Percentiles rank a stretch among this genome's conserved stretches.
These are phyloP conservation scores for Mesocentrotus franciscanus DNA, from an alignment of 53 echinoderm and acorn worm genomes.

Conservation along the genomic window DNA sequence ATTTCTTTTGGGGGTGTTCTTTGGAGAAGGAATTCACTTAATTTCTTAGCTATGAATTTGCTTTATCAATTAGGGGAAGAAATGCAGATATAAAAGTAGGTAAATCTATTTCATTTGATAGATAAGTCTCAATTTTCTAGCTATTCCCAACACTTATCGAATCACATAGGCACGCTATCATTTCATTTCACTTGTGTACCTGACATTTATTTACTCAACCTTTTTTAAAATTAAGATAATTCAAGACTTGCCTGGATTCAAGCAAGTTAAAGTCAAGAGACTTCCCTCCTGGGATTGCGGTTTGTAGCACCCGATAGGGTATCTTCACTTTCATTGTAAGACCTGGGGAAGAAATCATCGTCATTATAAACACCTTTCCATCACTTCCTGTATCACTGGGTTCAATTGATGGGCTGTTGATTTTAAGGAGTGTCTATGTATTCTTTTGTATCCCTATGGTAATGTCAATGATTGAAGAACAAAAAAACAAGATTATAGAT, in stretches of 20 bases:
- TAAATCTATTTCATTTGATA: too few species aligned
- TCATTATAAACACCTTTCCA: slow-evolving; percentile 3
- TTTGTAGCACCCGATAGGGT: not conserved
- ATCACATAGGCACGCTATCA: not conserved
- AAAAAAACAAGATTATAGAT: not conserved
- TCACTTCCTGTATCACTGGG: slow-evolving; percentile 26
- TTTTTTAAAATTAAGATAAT: not conserved
- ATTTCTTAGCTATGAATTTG: too few species aligned
- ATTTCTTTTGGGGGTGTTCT: too few species aligned
- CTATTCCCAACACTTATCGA: too few species aligned
- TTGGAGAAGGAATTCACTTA: too few species aligned
- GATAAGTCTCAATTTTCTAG: too few species aligned
- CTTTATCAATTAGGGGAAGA: too few species aligned
- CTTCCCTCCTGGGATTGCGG: not conserved
- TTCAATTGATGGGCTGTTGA: slow-evolving; percentile 20
- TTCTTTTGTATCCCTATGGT: not conserved
- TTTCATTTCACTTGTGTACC: not conserved
- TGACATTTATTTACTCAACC: not conserved
- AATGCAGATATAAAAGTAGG: too few species aligned
- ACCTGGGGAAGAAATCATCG: slow-evolving; percentile 24
- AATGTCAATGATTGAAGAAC: not conserved
- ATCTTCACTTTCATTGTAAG: not conserved
- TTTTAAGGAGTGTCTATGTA: not conserved
- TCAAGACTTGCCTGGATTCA: slow-evolving; percentile 26
- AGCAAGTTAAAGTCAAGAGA: not conserved